Evolutionary conservation across 2,113 vertebrate genomes (phyloP).

Genomic region (Seriola rivoliana): DNA sequence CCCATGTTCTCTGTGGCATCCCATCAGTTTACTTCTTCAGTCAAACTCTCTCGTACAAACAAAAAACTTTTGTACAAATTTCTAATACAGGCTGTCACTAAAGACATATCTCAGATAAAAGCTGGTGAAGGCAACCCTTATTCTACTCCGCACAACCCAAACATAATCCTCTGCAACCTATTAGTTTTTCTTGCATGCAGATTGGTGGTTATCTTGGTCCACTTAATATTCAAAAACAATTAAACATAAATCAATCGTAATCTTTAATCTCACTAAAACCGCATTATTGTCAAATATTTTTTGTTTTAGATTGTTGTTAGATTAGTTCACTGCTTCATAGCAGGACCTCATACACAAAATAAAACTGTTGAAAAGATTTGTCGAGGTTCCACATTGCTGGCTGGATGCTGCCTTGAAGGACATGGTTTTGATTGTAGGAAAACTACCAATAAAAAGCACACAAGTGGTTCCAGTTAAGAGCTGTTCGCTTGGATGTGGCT

Average conservation of each 20-base stretch:
- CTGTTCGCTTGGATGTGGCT: slow-evolving; percentile 82
- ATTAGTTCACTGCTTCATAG: slow-evolving; percentile 24
- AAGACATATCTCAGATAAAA: not conserved
- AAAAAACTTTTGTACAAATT: not conserved
- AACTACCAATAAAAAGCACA: slow-evolving; percentile 85
- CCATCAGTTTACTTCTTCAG: not conserved
- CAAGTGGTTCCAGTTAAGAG: slow-evolving; percentile 85
- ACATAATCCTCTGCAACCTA: not conserved
- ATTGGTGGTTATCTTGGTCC: not conserved
- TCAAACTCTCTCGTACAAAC: not conserved
- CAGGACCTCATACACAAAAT: slow-evolving; percentile 35
- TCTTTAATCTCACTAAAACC: slow-evolving; percentile 8
- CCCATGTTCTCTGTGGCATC: not conserved
- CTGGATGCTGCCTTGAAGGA: slow-evolving; percentile 73
- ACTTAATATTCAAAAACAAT: slow-evolving; percentile 21
- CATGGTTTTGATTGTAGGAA: slow-evolving; percentile 80
- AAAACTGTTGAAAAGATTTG: slow-evolving; percentile 69
- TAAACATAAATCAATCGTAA: slow-evolving; percentile 8
- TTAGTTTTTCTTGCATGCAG: not conserved
- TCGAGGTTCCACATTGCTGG: slow-evolving; percentile 60
- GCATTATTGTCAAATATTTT: slow-evolving; percentile 20
- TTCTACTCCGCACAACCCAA: not conserved
- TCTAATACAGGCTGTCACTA: not conserved
- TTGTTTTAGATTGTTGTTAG: not conserved
- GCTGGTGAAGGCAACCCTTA: not conserved